A percentile compares a stretch with the other conserved stretches of the same genome.
These are phyloP conservation scores for Gorsachius magnificus DNA, from an alignment of 2,797 vertebrate species.

Conservation along the genomic window DNA sequence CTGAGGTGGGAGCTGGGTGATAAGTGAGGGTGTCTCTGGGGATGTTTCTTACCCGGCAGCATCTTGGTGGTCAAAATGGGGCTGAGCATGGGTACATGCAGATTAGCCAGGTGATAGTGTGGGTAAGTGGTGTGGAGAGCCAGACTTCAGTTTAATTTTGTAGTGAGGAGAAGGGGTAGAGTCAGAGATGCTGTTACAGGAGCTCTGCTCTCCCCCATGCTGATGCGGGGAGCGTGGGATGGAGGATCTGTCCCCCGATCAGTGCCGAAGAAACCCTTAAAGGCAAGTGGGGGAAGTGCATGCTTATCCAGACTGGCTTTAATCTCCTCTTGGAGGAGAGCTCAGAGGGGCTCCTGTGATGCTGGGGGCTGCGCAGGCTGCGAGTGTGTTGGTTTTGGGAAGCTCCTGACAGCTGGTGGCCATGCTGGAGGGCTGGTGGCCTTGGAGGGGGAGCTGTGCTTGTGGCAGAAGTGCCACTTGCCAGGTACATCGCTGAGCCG, in stretches of 20 bases:
- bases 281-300: neutral
- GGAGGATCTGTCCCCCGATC: neutral
- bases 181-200: neutral
- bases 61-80: neutral
- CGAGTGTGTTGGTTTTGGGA: accelerated
- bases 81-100: neutral
- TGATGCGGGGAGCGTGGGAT: accelerated
- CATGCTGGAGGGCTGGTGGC: neutral
- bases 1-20: neutral
- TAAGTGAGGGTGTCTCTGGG: neutral
- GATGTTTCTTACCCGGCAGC: neutral
- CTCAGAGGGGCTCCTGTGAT: neutral
- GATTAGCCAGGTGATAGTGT: neutral
- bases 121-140: neutral
- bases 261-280: neutral
- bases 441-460: neutral
- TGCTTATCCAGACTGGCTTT: neutral
- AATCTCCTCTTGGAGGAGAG: neutral
- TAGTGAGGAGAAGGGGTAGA: neutral
- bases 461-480: neutral
- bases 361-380: neutral
- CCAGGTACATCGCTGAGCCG: neutral
- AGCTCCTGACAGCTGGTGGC: neutral
- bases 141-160: neutral
- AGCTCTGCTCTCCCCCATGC: neutral